Base-by-base conservation (phyloP, 35 echinoderm and acorn worm genomes). In the Apostichopus parvimensis region DNA sequence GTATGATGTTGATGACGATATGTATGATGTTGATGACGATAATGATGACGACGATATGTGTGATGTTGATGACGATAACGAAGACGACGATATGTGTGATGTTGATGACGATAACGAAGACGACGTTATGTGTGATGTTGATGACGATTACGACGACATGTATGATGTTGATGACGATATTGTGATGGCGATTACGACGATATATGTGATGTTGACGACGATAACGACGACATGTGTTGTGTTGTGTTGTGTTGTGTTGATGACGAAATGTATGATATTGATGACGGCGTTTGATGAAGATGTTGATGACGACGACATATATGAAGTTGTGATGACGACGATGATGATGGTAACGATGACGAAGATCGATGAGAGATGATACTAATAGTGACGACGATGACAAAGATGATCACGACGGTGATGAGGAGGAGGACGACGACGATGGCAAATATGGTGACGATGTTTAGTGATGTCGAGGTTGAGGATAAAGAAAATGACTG, bases 401-500 rank as follows among this genome's bases (percentile, higher is more conserved):
- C 34, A 45, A 45, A 45, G 34, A 4, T 45, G 34, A 45, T 45
- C 34, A 45, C 34, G 34, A 45, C 34, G 34, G 34, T 0, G 2
- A 45, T 45, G 34, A 45, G 1, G 34, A 45, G 34, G 34, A 45
- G 2, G 34, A 4, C 34, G 34, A 45, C 34, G 34, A 45, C 34
- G 34, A 45, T 45, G 34, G 34, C 34, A 4, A 45, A 45, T 45
- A 4, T 45, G 34, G 3, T 45, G 34, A 45, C 3, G 34, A 45
- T 45, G 34, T 28, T 28, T 86, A 34, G 15, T 91, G 71, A 55
- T 91, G 91, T 59, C 34, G 91, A 84, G 53, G 60, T 26, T 86
- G 91, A 83, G 66, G 54, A 92, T 92, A 57, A 87, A 68, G 80
- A 87, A 65, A 28, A 92, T 86, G 62, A 87, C 62, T 59, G 62